Base-by-base conservation (phyloP, 2,888 invertebrate species). In the Odontocolon sp. region DNA sequence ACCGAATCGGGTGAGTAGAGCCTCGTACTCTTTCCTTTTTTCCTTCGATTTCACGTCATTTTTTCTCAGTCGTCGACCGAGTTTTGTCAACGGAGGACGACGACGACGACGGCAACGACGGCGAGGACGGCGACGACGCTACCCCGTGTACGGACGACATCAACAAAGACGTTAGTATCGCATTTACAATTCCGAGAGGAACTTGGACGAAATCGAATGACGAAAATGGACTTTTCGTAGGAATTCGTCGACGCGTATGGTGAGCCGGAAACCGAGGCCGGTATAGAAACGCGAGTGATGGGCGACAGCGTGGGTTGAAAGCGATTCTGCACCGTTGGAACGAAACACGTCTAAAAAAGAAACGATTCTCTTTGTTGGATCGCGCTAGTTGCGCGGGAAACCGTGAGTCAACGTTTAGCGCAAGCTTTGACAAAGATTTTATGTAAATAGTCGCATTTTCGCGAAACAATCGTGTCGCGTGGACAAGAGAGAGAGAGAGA, bases 211-310 rank as follows among this genome's bases (percentile, higher is more conserved):
- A n/a, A 31, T 3, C 26, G 6, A 56, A 23, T 26, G 50, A 18
- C 14, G 36, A 16, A 33, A 57, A 45, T 6, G 11, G 40, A 38
- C 76, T 70, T 61, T 8, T 71, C 11, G 33, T 72, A 91, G 91
- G 90, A 89, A 82, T 90, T 90, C 84, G 87, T 89, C 79, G 90
- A 90, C 81, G 89, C 88, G 16, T 85, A 87, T 36, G 88, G 84
- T 21, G 89, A 90, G 71, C 81, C 85, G 1, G 86, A 87, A 56
- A 70, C 74, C 3, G 86, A 85, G 14, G 83, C 79, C 50, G 85
- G 83, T 69, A 83, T 83, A 28, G 85, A 86, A 68, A 88, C 85
- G n/a, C 85, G 88, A 82, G 86, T 87, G 50, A 88, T 87, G 86
- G 88, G 89, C 8, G 90, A 90, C 59, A 89, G 89, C 64, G 89